Evolutionary conservation across 64 coral and sea anemone genomes (phyloP).

Genomic region (Montipora foliosa): DNA sequence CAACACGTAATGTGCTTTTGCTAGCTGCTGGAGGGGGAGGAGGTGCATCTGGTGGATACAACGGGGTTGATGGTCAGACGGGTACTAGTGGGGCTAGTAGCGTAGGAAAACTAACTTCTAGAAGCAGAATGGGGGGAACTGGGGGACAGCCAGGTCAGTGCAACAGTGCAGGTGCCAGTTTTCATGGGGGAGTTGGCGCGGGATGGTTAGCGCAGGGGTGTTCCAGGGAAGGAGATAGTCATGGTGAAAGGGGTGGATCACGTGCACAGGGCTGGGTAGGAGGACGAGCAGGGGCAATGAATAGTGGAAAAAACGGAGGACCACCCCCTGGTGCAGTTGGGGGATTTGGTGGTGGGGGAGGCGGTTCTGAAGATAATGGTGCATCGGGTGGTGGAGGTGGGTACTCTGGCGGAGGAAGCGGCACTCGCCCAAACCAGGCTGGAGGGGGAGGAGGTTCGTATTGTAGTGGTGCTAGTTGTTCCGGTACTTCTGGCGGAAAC

Average conservation of each 20-base stretch:
- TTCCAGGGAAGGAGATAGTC: not conserved
- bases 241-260: too few relatives aligned
- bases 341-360: not conserved
- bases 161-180: not conserved
- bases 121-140: not conserved
- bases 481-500: not conserved
- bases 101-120: not conserved
- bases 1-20: not conserved
- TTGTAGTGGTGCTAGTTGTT: not conserved
- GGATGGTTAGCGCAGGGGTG: conserved; percentile 44
- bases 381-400: not conserved
- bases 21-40: conserved; percentile 47
- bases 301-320: too few relatives aligned
- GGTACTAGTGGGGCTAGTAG: conserved; percentile 36
- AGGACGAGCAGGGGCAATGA: too few relatives aligned
- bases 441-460: conserved; percentile 4
- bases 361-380: not conserved
- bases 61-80: conserved; percentile 25
- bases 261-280: too few relatives aligned
- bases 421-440: not conserved
- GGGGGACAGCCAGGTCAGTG: not conserved
- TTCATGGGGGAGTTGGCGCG: conserved; percentile 39
- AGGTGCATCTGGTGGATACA: conserved; percentile 25
- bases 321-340: too few relatives aligned
- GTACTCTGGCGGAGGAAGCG: not conserved